Conservation (phyloP, 30 jellyfish, hydroid and myxozoan species). For the Chironex yamaguchii region DNA sequence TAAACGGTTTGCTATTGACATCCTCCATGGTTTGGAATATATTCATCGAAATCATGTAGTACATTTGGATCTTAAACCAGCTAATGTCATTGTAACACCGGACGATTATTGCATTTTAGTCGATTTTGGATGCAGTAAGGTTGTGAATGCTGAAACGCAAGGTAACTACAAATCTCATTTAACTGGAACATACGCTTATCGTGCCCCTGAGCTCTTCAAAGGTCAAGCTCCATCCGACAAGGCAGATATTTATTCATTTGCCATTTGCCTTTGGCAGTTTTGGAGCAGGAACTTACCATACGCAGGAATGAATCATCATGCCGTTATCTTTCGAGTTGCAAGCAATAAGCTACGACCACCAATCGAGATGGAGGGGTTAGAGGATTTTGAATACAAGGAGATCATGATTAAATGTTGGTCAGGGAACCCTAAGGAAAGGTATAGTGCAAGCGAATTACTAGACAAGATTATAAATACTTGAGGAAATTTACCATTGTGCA, state of each 20-base stretch:
- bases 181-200: conserved; percentile 91
- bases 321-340: conserved; percentile 81
- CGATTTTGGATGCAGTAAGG: conserved; percentile 90
- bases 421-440: conserved; percentile 74
- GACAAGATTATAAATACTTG: no score
- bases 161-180: conserved; percentile 60
- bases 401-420: conserved; percentile 80
- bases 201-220: conserved; percentile 90
- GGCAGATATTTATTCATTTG: conserved; percentile 86
- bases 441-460: conserved; percentile 56
- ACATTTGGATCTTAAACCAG: conserved; percentile 91
- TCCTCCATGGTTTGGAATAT: conserved; percentile 78
- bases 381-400: conserved; percentile 41
- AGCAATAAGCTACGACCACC: conserved; percentile 76
- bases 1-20: conserved; percentile 59
- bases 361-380: conserved; percentile 12
- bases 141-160: conserved; percentile 60
- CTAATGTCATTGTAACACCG: conserved; percentile 74
- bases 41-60: conserved; percentile 59
- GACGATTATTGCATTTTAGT: conserved; percentile 81
- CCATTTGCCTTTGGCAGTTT: conserved; percentile 88
- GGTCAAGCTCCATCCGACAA: conserved; percentile 77
- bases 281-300: conserved; percentile 91
- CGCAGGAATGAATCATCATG: conserved; percentile 91
- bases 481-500: no score